Evolutionary conservation across 2,797 vertebrate species (phyloP).

Genomic region (Leuciscus waleckii): DNA sequence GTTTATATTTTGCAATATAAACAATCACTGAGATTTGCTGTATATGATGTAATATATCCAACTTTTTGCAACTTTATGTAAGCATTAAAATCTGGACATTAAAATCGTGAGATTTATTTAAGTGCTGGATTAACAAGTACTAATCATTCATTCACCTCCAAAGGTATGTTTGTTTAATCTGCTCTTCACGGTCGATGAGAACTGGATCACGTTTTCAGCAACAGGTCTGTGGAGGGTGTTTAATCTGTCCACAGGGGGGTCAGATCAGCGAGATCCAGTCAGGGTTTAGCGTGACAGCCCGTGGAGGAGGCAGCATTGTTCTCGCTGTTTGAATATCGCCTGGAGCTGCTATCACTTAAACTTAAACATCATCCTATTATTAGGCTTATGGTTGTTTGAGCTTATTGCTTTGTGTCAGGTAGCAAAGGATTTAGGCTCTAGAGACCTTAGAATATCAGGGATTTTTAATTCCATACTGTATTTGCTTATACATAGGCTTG

Average conservation of each 20-base stretch:
- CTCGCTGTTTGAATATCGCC: conserved; percentile 81
- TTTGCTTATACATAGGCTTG: conserved; percentile 46
- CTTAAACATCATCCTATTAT: conserved; percentile 88
- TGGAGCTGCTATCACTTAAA: conserved; percentile 81
- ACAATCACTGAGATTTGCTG: background rate
- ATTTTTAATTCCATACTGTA: conserved; percentile 52
- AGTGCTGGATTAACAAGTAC: background rate
- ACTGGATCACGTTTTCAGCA: conserved; percentile 78
- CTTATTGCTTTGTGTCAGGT: conserved; percentile 85
- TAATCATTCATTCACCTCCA: background rate
- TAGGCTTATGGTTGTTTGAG: conserved; percentile 85
- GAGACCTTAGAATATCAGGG: conserved; percentile 44
- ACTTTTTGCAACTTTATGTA: background rate
- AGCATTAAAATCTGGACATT: background rate
- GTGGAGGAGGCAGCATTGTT: conserved; percentile 84
- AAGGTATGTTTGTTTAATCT: conserved; percentile 1
- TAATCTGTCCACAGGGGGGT: conserved; percentile 78
- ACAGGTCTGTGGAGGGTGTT: conserved; percentile 80
- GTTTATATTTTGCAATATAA: background rate
- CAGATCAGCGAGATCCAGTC: conserved; percentile 60
- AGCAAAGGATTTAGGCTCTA: conserved; percentile 71
- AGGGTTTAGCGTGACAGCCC: conserved; percentile 76
- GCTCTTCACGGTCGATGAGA: conserved; percentile 68
- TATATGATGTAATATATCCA: background rate
- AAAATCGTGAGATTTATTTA: background rate